These are phyloP conservation scores for Cremastinae sp. DNA, from an alignment of 2,888 invertebrate genomes.

Conservation along the genomic window DNA sequence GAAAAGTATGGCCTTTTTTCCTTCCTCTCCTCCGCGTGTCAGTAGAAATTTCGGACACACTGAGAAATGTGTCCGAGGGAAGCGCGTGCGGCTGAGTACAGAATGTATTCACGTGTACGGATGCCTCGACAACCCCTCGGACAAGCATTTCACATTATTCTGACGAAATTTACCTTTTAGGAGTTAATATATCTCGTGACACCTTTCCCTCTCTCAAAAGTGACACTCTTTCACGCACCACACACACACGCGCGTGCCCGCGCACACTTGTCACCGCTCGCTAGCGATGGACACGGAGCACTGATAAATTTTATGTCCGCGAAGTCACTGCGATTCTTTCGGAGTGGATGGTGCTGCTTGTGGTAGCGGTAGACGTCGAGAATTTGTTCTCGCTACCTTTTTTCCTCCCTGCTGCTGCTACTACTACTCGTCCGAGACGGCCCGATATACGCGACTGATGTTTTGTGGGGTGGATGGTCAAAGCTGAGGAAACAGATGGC, in stretches of 20 bases:
- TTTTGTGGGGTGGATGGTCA: constrained; percentile 71
- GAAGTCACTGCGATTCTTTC: constrained; percentile 59
- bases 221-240: constrained; percentile 30
- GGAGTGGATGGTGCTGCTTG: constrained; percentile 31
- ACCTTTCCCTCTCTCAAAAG: constrained; percentile 51
- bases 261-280: constrained; percentile 63
- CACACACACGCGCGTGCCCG: constrained; percentile 56
- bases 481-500: constrained; percentile 73
- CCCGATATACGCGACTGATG: constrained; percentile 64
- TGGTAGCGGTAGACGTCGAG: constrained; percentile 14
- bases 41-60: neutral
- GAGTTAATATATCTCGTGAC: constrained; percentile 49
- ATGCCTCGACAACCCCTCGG: constrained; percentile 28
- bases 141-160: constrained; percentile 22
- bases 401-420: constrained; percentile 25
- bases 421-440: constrained; percentile 61
- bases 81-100: constrained; percentile 4
- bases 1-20: constrained; percentile 6
- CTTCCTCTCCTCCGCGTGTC: neutral
- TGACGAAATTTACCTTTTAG: constrained; percentile 58
- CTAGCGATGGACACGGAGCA: constrained; percentile 65
- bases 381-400: constrained; percentile 23
- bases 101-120: neutral
- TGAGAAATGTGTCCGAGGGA: neutral
- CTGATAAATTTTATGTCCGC: constrained; percentile 60